A percentile compares a stretch with the other conserved stretches of the same genome.
Conservation (phyloP, 2,113 vertebrate genomes). For the Mobula birostris region DNA sequence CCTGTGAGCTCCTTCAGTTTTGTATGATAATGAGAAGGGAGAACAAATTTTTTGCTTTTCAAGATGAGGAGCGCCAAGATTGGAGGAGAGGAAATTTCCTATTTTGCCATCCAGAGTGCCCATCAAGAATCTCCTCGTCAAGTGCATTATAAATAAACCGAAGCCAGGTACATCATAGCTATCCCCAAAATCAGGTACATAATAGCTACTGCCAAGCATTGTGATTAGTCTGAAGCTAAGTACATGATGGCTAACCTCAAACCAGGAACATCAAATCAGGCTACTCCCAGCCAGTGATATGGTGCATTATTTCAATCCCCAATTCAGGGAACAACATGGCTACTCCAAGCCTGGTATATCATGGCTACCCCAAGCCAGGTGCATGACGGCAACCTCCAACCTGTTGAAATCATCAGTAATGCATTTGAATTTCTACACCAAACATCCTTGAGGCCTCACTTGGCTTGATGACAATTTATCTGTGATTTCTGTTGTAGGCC, state of each 20-base stretch:
- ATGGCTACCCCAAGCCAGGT: background rate
- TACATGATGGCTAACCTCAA: too few relatives aligned
- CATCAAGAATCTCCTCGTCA: background rate
- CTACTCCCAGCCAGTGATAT: too few relatives aligned
- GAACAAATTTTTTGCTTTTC: background rate
- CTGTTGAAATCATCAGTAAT: background rate
- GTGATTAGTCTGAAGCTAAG: too few relatives aligned
- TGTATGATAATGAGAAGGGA: background rate
- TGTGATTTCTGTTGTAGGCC: background rate
- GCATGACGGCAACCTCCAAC: background rate
- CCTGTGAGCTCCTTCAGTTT: background rate
- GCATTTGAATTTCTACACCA: constrained; percentile 1
- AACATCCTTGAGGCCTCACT: background rate
- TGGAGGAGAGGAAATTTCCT: background rate
- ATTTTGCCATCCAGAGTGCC: background rate
- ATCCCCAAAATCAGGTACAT: too few relatives aligned
- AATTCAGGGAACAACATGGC: too few relatives aligned
- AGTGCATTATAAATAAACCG: too few relatives aligned
- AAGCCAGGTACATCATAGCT: too few relatives aligned
- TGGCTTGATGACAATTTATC: background rate
- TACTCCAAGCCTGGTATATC: background rate
- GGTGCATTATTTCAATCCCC: too few relatives aligned
- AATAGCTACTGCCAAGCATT: too few relatives aligned
- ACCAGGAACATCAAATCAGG: too few relatives aligned
- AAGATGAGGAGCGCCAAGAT: background rate